Evolutionary conservation across 2,113 vertebrate species (phyloP).

Genomic region (Microtus montanus): DNA sequence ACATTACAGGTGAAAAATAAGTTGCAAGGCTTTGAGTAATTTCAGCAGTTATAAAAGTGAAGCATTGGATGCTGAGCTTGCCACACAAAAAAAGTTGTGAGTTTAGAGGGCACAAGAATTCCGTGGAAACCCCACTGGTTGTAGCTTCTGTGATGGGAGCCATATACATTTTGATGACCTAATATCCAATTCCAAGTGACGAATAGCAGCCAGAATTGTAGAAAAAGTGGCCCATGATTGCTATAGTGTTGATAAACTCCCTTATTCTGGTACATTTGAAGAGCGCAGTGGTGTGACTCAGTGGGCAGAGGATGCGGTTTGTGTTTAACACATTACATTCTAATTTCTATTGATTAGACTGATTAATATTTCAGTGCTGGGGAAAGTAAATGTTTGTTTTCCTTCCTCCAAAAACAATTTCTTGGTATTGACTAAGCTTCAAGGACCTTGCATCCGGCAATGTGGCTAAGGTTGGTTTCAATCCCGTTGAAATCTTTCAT

Average conservation of each 20-base stretch:
- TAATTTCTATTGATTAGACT: constrained; percentile 49
- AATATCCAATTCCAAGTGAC: not conserved
- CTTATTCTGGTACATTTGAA: not conserved
- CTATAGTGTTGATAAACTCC: not conserved
- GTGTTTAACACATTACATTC: constrained; percentile 39
- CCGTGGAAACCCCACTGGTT: not conserved
- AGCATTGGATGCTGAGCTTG: constrained; percentile 26
- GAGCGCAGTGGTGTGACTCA: not conserved
- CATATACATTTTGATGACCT: not conserved
- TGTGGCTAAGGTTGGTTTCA: constrained; percentile 55
- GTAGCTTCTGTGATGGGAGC: not conserved
- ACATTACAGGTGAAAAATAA: not conserved
- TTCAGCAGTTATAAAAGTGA: not conserved
- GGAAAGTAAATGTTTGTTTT: constrained; percentile 56
- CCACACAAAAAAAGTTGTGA: constrained; percentile 15
- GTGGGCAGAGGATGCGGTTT: not conserved
- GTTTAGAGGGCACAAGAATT: constrained; percentile 35
- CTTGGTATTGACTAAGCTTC: constrained; percentile 46
- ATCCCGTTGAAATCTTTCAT: constrained; percentile 46
- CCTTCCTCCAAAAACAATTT: constrained; percentile 62
- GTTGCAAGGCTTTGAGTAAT: not conserved
- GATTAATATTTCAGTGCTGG: constrained; percentile 34
- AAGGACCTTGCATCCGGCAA: constrained; percentile 21
- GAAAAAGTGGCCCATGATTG: not conserved
- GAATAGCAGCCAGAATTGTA: not conserved